Evolutionary conservation across 2,888 invertebrate genomes (phyloP), one percentile per base, ranked within the genome.

Genomic region (Nomada goodeniana): DNA sequence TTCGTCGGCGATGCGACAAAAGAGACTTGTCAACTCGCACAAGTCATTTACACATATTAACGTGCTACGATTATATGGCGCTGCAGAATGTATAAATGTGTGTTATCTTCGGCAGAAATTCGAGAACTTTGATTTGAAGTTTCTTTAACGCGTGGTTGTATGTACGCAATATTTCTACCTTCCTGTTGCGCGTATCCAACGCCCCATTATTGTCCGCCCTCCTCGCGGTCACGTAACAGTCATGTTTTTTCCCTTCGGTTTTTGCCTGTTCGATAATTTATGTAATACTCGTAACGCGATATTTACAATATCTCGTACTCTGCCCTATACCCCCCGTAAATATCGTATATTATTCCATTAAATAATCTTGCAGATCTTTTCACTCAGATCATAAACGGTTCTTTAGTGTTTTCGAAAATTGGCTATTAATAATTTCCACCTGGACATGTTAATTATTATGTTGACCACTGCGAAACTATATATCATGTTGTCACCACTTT

Each of bases 11-110:
- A 73, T 68, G 55, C 2, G 53, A 70, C 15, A 64, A 80, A 59
- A 57, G n/a, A 15, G n/a, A 15, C 23, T 68, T 74, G 55, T 63
- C 73, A 61, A 50, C 11, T 23, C 11, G 23, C 52, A 53, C 10
- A 59, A 64, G 52, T 18, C 23, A 77, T 80, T 80, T 64, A 47
- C 78, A 65, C 23, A 23, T 2, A 47, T 78, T 53, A 47, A 61
- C 59, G 26, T 13, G 44, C 18, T 18, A n/a, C 18, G n/a, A 63
- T 57, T 29, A n/a, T n/a, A 1, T 11, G 15, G 5, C 11, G 18
- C 0, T 42, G 18, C 42, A 20, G n/a, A 7, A 60, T 61, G n/a
- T 2, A 23, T 20, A n/a, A 47, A 47, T 29, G 18, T 5, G 23
- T 52, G 18, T 42, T 9, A 20, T 7, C 7, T 5, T 13, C 11